These are phyloP conservation scores for Philonicus albiceps DNA, from an alignment of 2,888 invertebrate species.

Conservation along the genomic window DNA sequence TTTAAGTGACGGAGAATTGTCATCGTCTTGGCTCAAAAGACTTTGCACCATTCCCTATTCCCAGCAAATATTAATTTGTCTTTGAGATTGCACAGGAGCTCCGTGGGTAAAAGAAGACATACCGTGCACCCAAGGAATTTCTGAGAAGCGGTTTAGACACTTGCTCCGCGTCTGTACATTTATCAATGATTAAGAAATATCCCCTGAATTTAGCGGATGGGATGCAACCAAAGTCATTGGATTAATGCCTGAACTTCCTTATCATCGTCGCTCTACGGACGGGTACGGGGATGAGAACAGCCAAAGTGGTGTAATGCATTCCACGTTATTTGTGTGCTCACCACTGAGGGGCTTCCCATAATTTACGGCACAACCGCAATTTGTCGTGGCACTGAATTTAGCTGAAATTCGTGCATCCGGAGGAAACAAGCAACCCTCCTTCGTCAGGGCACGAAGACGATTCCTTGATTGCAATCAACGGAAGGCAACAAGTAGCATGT, in stretches of 20 bases:
- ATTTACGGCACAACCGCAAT: constrained; percentile 5
- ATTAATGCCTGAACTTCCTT: constrained; percentile 15
- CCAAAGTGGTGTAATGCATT: constrained; percentile 7
- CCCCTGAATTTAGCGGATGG: neutral
- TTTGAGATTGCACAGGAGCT: neutral
- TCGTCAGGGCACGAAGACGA: neutral
- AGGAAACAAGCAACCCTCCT: neutral
- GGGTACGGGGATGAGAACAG: neutral
- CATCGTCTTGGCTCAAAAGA: neutral
- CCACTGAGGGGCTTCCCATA: neutral
- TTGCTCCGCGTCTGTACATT: neutral
- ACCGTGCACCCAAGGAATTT: neutral
- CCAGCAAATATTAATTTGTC: neutral
- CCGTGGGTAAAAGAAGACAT: neutral
- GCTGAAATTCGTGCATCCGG: neutral
- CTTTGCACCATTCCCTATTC: neutral
- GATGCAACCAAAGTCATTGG: neutral
- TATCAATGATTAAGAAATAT: constrained; percentile 34
- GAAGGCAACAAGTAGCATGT: neutral
- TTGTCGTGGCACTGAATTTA: constrained; percentile 26
- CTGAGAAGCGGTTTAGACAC: neutral
- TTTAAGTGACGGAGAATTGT: constrained; percentile 16
- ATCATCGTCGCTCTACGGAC: neutral
- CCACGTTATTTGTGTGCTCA: neutral
- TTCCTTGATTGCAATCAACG: neutral